A percentile compares a stretch with the other conserved stretches of the same genome.
phyloP scores from a whole-genome alignment of 2,888 invertebrate genomes.

The Micoletzkya japonica region DNA sequence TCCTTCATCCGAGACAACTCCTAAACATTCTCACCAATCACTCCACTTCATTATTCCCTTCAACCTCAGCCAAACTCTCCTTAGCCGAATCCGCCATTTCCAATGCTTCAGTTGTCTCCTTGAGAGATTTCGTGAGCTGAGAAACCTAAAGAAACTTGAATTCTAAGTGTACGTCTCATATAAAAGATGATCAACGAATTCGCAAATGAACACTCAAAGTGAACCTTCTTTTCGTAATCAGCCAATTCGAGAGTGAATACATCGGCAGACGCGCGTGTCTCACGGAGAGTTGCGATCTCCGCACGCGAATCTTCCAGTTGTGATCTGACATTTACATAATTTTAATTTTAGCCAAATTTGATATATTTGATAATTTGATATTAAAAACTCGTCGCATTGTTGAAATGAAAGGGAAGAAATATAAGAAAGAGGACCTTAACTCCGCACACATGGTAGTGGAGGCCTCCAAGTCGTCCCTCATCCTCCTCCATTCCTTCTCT shows the following conservation, averaged over 20 bases:
- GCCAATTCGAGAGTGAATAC: constrained; percentile 20
- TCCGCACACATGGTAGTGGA: no score
- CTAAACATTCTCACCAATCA: not conserved
- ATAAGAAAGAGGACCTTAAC: no score
- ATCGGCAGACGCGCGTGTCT: constrained; percentile 8
- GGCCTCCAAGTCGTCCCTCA: no score
- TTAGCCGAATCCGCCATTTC: constrained; percentile 4
- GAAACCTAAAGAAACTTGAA: constrained; percentile 14
- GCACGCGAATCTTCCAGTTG: constrained; percentile 25
- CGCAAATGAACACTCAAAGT: not conserved
- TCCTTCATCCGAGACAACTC: constrained; percentile 13
- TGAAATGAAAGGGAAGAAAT: no score
- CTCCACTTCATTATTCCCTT: not conserved
- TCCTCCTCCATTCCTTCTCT: no score
- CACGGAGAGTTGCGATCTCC: constrained; percentile 9
- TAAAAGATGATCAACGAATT: not conserved
- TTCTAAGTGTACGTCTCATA: not conserved
- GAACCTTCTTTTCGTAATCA: constrained; percentile 25
- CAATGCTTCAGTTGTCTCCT: constrained; percentile 15
- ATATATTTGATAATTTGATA: not conserved
- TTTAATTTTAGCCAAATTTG: not conserved
- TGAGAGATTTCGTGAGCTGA: constrained; percentile 15
- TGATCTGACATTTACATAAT: constrained; percentile 4
- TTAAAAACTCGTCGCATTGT: no score
- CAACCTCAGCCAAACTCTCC: constrained; percentile 17